Conservation (phyloP, 2,888 invertebrate species). For the Nephrotoma appendiculata region DNA sequence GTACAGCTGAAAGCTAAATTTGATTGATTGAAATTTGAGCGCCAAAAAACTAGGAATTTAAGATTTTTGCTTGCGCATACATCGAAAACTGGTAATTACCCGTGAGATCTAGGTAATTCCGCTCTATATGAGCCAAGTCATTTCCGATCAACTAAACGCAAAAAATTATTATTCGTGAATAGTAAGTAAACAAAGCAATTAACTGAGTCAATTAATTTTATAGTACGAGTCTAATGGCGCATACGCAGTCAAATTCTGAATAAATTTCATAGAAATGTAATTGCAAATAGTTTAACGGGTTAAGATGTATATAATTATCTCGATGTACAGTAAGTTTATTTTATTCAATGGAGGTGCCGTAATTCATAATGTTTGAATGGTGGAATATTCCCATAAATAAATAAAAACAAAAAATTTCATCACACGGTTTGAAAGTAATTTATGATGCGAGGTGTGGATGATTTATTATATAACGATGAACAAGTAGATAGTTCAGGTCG, state of each 20-base stretch:
- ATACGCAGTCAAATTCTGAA: background rate
- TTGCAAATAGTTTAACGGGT: background rate
- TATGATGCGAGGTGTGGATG: background rate
- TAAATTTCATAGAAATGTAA: background rate
- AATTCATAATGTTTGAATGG: background rate
- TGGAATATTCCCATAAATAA: background rate
- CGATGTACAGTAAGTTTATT: background rate
- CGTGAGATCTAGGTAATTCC: background rate
- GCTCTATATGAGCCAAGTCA: background rate
- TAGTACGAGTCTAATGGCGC: background rate
- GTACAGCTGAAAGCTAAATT: background rate
- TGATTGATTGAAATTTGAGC: background rate
- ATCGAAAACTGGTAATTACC: background rate
- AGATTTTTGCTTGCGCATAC: background rate
- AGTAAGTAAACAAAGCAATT: background rate
- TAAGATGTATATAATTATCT: background rate
- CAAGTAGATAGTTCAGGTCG: background rate
- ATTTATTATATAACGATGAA: background rate
- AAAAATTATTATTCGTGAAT: background rate
- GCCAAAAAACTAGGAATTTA: background rate
- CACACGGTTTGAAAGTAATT: background rate
- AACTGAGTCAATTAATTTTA: background rate
- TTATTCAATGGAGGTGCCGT: background rate
- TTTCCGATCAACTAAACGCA: background rate
- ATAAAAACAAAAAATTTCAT: background rate